A percentile compares a stretch with the other conserved stretches of the same genome.
Evolutionary conservation across 1,140 invertebrate genomes (phyloP).

Genomic region (Maniola jurtina): DNA sequence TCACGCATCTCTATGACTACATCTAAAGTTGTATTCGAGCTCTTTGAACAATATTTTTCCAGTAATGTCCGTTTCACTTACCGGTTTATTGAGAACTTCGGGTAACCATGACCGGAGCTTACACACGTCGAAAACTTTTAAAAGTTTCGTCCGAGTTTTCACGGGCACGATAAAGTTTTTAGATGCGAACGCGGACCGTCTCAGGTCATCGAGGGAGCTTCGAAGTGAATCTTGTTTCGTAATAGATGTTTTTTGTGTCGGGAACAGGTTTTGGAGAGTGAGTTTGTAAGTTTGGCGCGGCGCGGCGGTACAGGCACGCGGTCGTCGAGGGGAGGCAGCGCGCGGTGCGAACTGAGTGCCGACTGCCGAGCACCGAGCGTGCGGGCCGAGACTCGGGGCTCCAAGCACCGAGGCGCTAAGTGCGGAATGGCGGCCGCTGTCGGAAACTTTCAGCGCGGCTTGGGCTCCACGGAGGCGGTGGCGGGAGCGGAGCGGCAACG

Average conservation of each 20-base stretch:
- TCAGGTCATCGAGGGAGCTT: constrained; percentile 27
- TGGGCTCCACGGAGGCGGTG: constrained; percentile 7
- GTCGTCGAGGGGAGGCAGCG: constrained; percentile 46
- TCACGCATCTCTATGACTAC: constrained; percentile 17
- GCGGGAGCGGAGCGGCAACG: constrained; percentile 25
- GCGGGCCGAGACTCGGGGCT: too few relatives aligned
- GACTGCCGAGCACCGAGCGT: too few relatives aligned
- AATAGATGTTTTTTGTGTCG: constrained; percentile 42
- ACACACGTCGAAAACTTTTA: constrained; percentile 59
- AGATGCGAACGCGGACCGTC: constrained; percentile 22
- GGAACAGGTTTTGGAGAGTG: constrained; percentile 61
- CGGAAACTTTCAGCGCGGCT: neutral
- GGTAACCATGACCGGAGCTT: constrained; percentile 57
- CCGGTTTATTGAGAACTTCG: constrained; percentile 67
- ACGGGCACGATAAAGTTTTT: constrained; percentile 37
- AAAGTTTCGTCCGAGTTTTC: constrained; percentile 49
- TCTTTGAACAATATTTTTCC: constrained; percentile 41
- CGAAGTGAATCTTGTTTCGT: constrained; percentile 44
- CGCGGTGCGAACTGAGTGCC: constrained; percentile 42
- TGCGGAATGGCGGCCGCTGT: constrained; percentile 9
- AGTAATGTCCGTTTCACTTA: constrained; percentile 67
- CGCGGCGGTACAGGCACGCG: constrained; percentile 39
- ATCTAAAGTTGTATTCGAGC: constrained; percentile 30
- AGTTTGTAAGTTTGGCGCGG: constrained; percentile 59
- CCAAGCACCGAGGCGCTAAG: neutral